phyloP scores from a whole-genome alignment of 2,888 invertebrate genomes.

The Lasius platythorax region DNA sequence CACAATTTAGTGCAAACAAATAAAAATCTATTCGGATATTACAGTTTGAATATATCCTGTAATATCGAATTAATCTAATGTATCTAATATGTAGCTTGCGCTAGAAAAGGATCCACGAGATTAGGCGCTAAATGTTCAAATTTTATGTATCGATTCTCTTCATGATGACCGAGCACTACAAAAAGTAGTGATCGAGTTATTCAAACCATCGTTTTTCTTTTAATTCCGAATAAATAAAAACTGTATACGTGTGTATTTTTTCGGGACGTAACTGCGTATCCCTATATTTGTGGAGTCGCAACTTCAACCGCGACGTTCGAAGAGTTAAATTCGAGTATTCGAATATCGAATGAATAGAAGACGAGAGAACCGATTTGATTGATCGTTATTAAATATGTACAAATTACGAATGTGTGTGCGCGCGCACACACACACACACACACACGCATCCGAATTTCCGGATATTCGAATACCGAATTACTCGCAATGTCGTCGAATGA shows the following conservation, averaged over 20 bases:
- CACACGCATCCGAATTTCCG: neutral
- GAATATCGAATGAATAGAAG: constrained; percentile 24
- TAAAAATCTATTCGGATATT: neutral
- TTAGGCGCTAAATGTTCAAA: neutral
- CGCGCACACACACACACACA: neutral
- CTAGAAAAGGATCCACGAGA: neutral
- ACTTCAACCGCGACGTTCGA: neutral
- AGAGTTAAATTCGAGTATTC: constrained; percentile 7
- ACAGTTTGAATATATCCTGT: neutral
- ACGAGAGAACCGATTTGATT: neutral
- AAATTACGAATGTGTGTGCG: constrained; percentile 15
- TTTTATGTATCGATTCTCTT: neutral
- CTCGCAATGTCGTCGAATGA: neutral
- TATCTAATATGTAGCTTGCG: neutral
- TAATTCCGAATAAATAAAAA: neutral
- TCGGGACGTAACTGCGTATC: neutral
- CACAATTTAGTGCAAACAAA: neutral
- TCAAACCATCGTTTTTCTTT: neutral
- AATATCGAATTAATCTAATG: neutral
- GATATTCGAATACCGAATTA: constrained; percentile 35
- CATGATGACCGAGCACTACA: neutral
- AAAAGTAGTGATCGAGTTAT: neutral
- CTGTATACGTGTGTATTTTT: neutral
- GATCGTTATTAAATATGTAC: constrained; percentile 18
- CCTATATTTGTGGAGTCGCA: neutral